Base-by-base conservation (phyloP, 2,113 vertebrate species). In the Thymallus thymallus region DNA sequence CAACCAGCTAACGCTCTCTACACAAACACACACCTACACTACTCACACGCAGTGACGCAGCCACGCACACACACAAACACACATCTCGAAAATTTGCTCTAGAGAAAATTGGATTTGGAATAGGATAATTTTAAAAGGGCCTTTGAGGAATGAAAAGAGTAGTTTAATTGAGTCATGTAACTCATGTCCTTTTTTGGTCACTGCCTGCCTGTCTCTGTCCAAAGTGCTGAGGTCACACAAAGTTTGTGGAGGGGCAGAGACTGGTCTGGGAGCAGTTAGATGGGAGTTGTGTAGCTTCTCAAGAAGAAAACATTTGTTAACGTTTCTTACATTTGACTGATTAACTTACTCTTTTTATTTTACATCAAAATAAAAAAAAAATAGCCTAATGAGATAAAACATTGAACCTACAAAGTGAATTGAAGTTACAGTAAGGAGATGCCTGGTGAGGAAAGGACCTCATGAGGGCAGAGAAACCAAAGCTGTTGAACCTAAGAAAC, bases 11-110 rank as follows among this genome's bases (percentile, higher is more conserved):
- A 60, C 56, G n/a, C 56, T 3, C 56, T 51, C 56, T 22, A 23
- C 56, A 55, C 51, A 55, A 20, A 55, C 51, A 60, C 35, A 76
- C 29, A 13, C 23, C 9, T 71, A n/a, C 56, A 60, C 56, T 41
- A 41, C 9, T 16, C 35, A 48, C 35, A 10, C 35, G 35, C 35
- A 41, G 35, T 16, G 1, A 51, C 48, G 48, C 14, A 16, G 48
- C 18, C 48, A 51, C 46, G 3, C 14, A 51, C 48, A 51, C 48
- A 51, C 48, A 51, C 3, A 51, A 18, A 51, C 16, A 5, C 48
- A 51, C 48, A 5, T 14, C 4, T 5, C 1, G 48, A 51, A 51
- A 51, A 18, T 4, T 5, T 16, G 48, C 16, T 51, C 48, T 14
- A 5, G 35, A 41, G 48, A 51, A 18, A 51, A 51, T 51, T 51